phyloP scores from a whole-genome alignment of 2,113 vertebrate genomes.

The Larimichthys polyactis region DNA sequence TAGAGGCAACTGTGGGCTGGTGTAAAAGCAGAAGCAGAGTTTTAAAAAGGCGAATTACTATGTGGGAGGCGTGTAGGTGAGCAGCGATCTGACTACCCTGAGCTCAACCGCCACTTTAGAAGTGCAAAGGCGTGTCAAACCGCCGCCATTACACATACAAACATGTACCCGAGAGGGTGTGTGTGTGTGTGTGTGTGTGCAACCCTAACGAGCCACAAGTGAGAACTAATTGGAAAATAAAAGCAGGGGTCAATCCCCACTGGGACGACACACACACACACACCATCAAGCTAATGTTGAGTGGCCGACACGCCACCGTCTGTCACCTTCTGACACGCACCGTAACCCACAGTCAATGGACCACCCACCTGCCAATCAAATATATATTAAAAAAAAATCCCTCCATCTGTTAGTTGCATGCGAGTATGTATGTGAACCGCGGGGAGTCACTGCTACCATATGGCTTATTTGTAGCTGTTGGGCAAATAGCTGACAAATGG shows the following conservation, averaged over 20 bases:
- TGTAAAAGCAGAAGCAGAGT: slow-evolving; percentile 23
- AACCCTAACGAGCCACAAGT: slow-evolving; percentile 29
- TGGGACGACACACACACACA: slow-evolving; percentile 22
- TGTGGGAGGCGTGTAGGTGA: slow-evolving; percentile 47
- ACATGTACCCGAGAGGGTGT: background rate
- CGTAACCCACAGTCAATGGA: slow-evolving; percentile 31
- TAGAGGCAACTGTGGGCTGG: background rate
- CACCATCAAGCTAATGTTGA: slow-evolving; percentile 39
- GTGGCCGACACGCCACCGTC: slow-evolving; percentile 18
- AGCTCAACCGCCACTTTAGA: background rate
- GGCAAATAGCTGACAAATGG: slow-evolving; percentile 43
- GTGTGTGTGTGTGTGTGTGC: slow-evolving; percentile 3
- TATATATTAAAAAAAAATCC: background rate
- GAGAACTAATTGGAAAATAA: slow-evolving; percentile 54
- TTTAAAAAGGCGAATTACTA: background rate
- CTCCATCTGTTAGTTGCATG: slow-evolving; percentile 58
- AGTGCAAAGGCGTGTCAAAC: background rate
- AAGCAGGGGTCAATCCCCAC: slow-evolving; percentile 27
- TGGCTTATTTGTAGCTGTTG: slow-evolving; percentile 43
- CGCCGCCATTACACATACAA: background rate
- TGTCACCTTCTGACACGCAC: slow-evolving; percentile 45
- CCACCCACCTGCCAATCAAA: slow-evolving; percentile 62
- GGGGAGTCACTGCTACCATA: slow-evolving; percentile 34
- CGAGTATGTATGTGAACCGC: slow-evolving; percentile 4
- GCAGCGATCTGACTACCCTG: background rate